Evolutionary conservation across 2,888 invertebrate species (phyloP), one percentile per base, ranked within the genome.

Genomic region (Scotopteryx bipunctaria): DNA sequence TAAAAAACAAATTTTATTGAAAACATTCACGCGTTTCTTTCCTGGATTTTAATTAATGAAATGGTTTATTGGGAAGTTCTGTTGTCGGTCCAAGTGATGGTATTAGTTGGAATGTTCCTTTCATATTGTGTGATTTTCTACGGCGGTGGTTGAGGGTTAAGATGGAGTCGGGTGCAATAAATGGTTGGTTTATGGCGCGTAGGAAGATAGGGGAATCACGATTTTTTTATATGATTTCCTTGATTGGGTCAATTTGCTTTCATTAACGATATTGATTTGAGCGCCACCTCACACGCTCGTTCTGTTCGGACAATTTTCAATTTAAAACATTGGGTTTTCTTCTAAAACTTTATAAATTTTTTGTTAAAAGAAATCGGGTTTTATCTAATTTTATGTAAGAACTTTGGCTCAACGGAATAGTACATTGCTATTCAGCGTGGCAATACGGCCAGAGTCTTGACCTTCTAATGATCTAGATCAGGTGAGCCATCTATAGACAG

Each of bases 1-100:
- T 85, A 84, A 83, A 88, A 84, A 81, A 74, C 76, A 81, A 81
- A 81, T 84, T 87, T 86, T 86, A 83, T 85, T 75, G 81, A 78
- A 68, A 75, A 77, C 76, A 74, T 85, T 84, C 81, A 83, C 82
- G 83, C 79, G 79, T 77, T 72, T 70, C 69, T 73, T 67, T 74
- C 71, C 72, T 71, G 61, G 71, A 71, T 78, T 78, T 83, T 84
- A 85, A 86, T 88, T 86, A 84, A 86, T 86, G 73, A 78, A 83
- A 81, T 78, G 74, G 73, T 73, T 81, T 78, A 78, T 76, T 65
- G 73, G 61, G 67, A 67, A 74, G 67, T 62, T 35, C 23, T 42
- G 43, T 41, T 27, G 78, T 75, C 83, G 83, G 81, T 71, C 53
- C 71, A 63, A 74, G 70, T 78, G 75, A 77, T 71, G 65, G 61